Evolutionary conservation across 92 coral and sea anemone species (phyloP).

Genomic region (Epizoanthus ramosus): DNA sequence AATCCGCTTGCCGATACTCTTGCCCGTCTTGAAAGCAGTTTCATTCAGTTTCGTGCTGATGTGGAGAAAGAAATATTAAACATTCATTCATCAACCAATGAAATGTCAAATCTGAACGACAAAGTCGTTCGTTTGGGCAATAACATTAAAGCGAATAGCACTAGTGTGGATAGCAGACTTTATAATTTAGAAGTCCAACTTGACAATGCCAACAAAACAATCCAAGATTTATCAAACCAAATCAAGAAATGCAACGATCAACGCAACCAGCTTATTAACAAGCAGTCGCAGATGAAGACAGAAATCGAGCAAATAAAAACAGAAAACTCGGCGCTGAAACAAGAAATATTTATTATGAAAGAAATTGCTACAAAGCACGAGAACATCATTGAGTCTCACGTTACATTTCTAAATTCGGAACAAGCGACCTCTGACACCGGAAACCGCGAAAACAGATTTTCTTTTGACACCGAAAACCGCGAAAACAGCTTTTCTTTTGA

Average conservation of each 20-base stretch:
- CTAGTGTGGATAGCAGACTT: constrained; percentile 37
- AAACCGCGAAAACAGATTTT: neutral
- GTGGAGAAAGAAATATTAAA: constrained; percentile 27
- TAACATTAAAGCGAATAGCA: constrained; percentile 44
- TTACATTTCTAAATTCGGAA: neutral
- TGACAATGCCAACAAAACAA: constrained; percentile 32
- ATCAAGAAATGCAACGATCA: constrained; percentile 52
- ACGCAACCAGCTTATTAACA: constrained; percentile 30
- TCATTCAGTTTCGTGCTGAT: constrained; percentile 32
- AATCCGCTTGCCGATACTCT: constrained; percentile 26
- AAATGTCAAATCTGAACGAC: constrained; percentile 32
- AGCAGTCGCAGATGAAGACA: constrained; percentile 46
- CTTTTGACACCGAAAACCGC: constrained; percentile 24
- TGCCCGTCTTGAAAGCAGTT: constrained; percentile 36
- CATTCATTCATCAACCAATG: constrained; percentile 20
- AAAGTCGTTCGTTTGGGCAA: constrained; percentile 49
- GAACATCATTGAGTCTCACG: constrained; percentile 37
- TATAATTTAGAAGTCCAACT: constrained; percentile 37
- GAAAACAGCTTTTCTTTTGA: neutral
- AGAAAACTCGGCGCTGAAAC: constrained; percentile 44
- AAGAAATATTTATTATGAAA: constrained; percentile 46
- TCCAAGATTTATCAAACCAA: constrained; percentile 41
- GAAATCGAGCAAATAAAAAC: constrained; percentile 40
- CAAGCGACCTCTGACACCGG: constrained; percentile 32
- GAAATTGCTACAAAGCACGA: constrained; percentile 55